Conservation (phyloP, 2,797 vertebrate species). For the Dicrostonyx torquatus region DNA sequence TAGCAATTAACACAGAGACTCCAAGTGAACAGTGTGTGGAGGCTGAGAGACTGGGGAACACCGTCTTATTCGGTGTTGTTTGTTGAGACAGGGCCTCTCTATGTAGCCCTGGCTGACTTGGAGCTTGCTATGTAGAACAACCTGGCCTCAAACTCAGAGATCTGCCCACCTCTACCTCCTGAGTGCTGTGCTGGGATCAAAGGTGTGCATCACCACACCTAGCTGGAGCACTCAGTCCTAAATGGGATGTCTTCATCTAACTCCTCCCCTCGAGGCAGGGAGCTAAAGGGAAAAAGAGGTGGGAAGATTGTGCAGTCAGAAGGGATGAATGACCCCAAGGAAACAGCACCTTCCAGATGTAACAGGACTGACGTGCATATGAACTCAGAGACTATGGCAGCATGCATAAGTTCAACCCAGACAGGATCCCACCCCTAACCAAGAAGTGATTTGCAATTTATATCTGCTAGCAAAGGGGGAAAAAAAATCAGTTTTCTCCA, state of each 20-base stretch:
- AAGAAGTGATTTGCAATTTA: not conserved
- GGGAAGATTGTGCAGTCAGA: not conserved
- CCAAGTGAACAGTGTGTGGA: not conserved
- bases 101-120: not conserved
- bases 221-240: not conserved
- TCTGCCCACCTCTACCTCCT: not conserved
- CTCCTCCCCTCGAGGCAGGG: not conserved
- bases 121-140: not conserved
- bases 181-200: not conserved
- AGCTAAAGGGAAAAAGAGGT: not conserved
- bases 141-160: not conserved
- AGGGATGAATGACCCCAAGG: not conserved
- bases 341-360: not conserved
- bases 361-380: not conserved
- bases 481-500: not conserved
- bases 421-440: not conserved
- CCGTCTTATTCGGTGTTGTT: not conserved
- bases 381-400: not conserved
- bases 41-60: not conserved
- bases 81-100: not conserved
- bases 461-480: not conserved
- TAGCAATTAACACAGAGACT: not conserved
- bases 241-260: not conserved
- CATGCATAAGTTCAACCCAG: not conserved
- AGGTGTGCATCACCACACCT: not conserved